Percentiles rank a stretch among this genome's conserved stretches.
These are phyloP conservation scores for Zosterops lateralis DNA, from an alignment of 2,113 vertebrate genomes.

Conservation along the genomic window DNA sequence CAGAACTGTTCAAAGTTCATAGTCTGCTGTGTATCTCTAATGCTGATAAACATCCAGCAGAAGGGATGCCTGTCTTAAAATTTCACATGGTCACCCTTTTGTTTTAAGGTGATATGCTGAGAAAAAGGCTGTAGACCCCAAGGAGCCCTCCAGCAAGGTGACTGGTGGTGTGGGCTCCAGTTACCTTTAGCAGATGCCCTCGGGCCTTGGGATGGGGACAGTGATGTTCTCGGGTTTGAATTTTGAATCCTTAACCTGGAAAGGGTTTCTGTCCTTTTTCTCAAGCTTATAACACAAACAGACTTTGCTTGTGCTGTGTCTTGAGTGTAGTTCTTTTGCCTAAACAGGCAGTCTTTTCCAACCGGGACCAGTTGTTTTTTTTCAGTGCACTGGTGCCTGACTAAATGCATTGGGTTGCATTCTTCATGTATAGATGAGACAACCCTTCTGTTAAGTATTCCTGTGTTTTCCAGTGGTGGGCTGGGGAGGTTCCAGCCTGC, in stretches of 20 bases:
- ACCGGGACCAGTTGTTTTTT: conserved; percentile 68
- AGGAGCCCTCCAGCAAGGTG: background rate
- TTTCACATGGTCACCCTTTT: background rate
- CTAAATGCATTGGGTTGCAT: conserved; percentile 83
- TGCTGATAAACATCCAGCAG: conserved; percentile 30
- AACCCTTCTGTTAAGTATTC: conserved; percentile 87
- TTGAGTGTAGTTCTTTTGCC: background rate
- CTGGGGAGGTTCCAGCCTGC: conserved; percentile 62
- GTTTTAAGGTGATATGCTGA: background rate
- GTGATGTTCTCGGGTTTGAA: fast-evolving
- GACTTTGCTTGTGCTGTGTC: background rate
- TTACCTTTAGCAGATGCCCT: background rate
- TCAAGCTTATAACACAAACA: background rate
- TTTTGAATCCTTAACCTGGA: background rate
- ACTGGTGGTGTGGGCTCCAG: background rate
- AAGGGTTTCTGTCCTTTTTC: conserved; percentile 32
- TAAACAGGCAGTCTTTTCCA: conserved; percentile 56
- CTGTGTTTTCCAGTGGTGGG: conserved; percentile 78
- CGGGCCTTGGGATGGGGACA: background rate
- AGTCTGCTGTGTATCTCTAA: conserved; percentile 9
- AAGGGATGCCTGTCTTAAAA: background rate
- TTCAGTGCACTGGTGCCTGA: conserved; percentile 72
- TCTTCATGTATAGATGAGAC: conserved; percentile 76
- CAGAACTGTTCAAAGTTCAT: conserved; percentile 36
- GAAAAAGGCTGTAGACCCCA: background rate